Base-by-base conservation (phyloP, 2,797 vertebrate species). In the Cichlasoma orientale region DNA sequence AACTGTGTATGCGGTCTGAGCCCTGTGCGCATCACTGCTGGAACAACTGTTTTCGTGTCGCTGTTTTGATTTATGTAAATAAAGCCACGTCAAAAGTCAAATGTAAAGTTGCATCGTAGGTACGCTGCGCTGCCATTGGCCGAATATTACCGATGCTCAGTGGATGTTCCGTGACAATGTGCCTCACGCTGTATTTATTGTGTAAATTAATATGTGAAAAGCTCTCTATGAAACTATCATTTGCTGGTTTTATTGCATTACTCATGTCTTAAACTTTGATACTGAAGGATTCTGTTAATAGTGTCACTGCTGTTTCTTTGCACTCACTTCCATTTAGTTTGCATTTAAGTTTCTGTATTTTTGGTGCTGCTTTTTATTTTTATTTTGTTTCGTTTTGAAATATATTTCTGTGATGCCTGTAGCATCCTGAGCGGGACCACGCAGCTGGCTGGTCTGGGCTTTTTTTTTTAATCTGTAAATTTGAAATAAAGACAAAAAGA, bases 181-280 rank as follows among this genome's bases (percentile, higher is more conserved):
- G 44, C 16, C 16, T 68, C 63, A 68, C 47, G 25, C 18, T 68
- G 44, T 68, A 50, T 68, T 68, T 68, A 68, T 13, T 68, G 25
- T 50, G 50, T 50, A 50, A 13, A 68, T 29, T 27, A 50, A 50
- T 0, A 18, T 50, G 63, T 68, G 63, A n/a, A 50, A 68, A 68
- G 25, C 41, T 68, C 9, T 66, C 9, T 50, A 19, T 29, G 41
- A 79, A 63, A 63, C n/a, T 44, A 1, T 25, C 41, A 68, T 19
- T 19, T 19, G 1, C 10, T 68, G 3, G 3, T 77, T 75, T 57
- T 33, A 16, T 33, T 78, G 36, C 72, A 79, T 82, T 76, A 75
- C 27, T 73, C 56, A 3, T 25, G 8, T 74, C 2, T 47, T 2
- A 44, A 44, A 21, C 3, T 80, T 36, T 69, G 14, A 56, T 36